Base-by-base conservation (phyloP, 37 sponge, comb jelly and placozoan species). In the Theonella swinhoei region DNA sequence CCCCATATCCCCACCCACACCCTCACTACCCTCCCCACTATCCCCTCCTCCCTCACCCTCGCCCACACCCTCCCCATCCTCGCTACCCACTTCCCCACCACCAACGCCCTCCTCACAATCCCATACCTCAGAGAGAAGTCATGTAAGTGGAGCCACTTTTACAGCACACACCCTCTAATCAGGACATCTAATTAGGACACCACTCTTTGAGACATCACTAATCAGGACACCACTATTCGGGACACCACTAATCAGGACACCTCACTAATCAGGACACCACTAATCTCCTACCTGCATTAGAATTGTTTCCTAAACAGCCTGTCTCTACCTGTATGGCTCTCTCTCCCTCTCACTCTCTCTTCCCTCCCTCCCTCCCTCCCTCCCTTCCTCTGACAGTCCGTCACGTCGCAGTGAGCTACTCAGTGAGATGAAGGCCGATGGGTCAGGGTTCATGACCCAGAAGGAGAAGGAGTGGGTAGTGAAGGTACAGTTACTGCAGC, bases 401-500 rank as follows among this genome's bases (percentile, higher is more conserved):
- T 75, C 70, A 20, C 54, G 61, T 29, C 63, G 77, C 0, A 79
- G 80, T 33, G 88, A 87, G 62, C 66, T 75, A 26, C 47, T 87
- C 39, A 58, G 59, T 32, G 88, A 87, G 74, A 63, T 89, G 73
- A 76, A 72, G 39, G 31, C 74, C 1, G 84, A 84, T 63, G 88
- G 88, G n/a, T 74, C 78, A 24, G 89, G 92, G 25, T 88, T 95
- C 75, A 97, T 97, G 97, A 94, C 88, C 4, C 77, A 80, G 39
- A 94, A 80, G 64, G 97, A 97, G 80, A 94, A 91, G 70, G 95
- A 97, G 68, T 91, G 91, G 86, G 86, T 97, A 2, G 81, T 91
- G 77, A 94, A 94, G 74, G 80, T 96, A 23, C 94, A 93, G 59
- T 77, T 96, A 36, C 14, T 93, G 22, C 94, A 93, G 65, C 79